A percentile compares a stretch with the other conserved stretches of the same genome.
These are phyloP conservation scores for Polypedilum vanderplanki DNA, from an alignment of 1,140 invertebrate genomes.

Conservation along the genomic window DNA sequence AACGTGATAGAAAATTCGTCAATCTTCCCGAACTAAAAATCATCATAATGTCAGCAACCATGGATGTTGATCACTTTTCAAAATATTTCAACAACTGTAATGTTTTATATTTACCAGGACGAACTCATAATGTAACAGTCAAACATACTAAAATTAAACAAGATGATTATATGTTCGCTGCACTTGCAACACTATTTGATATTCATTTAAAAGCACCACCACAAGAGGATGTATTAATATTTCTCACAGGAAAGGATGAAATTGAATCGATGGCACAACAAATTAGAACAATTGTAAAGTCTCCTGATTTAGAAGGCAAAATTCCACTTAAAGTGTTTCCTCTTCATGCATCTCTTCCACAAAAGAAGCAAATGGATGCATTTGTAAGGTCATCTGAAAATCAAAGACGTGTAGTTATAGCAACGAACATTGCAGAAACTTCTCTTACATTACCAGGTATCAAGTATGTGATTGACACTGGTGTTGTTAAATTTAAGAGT, in stretches of 20 bases:
- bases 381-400: constrained; percentile 60
- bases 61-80: constrained; percentile 90
- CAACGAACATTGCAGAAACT: constrained; percentile 98
- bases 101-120: constrained; percentile 82
- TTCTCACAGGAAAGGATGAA: constrained; percentile 97
- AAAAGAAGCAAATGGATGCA: constrained; percentile 68
- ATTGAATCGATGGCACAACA: constrained; percentile 80
- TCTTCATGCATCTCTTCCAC: constrained; percentile 75
- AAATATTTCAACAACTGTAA: constrained; percentile 82
- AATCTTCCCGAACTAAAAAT: constrained; percentile 59
- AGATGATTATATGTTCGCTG: constrained; percentile 76
- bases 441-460: constrained; percentile 94
- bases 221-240: constrained; percentile 93
- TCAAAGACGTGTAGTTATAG: constrained; percentile 80
- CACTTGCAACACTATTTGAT: constrained; percentile 83
- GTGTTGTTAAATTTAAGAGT: constrained; percentile 79
- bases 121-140: constrained; percentile 77
- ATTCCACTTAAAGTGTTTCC: constrained; percentile 64
- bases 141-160: constrained; percentile 67
- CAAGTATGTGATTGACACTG: constrained; percentile 89
- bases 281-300: constrained; percentile 65
- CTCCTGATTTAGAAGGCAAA: constrained; percentile 16
- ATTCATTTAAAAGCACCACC: constrained; percentile 76
- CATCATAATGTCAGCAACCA: constrained; percentile 90
- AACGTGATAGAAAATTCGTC: constrained; percentile 58